A percentile compares a stretch with the other conserved stretches of the same genome.
Evolutionary conservation across 2,797 vertebrate species (phyloP).

Genomic region (Sternarchorhynchus goeldii): DNA sequence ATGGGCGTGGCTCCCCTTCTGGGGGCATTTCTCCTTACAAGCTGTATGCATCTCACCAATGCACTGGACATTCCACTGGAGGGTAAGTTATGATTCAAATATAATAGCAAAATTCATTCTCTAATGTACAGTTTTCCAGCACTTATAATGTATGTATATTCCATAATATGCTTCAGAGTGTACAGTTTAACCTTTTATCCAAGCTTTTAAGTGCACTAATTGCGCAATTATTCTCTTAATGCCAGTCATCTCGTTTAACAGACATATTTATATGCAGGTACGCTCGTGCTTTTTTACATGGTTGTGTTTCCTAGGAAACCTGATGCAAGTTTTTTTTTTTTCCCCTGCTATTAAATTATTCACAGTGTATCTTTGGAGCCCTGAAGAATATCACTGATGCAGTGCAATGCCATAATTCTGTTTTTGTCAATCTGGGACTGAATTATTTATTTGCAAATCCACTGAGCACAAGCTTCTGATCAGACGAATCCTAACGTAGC

Average conservation of each 20-base stretch:
- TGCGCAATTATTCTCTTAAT: not conserved
- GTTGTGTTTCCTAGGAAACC: conserved; percentile 70
- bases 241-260: conserved; percentile 21
- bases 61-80: conserved; percentile 77
- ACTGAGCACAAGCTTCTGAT: not conserved
- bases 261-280: conserved; percentile 33
- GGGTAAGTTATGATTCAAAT: conserved; percentile 65
- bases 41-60: conserved; percentile 62
- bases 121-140: not conserved
- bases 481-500: conserved; percentile 28
- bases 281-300: conserved; percentile 59
- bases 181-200: not conserved
- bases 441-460: conserved; percentile 26
- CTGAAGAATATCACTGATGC: conserved; percentile 42
- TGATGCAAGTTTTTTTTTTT: conserved; percentile 55
- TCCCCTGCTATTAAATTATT: conserved; percentile 70
- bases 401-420: conserved; percentile 28
- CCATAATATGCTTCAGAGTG: conserved; percentile 2
- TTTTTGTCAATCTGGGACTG: conserved; percentile 1
- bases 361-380: conserved; percentile 63
- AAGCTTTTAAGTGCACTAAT: not conserved
- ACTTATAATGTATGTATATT: not conserved
- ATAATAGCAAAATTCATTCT: not conserved
- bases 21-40: conserved; percentile 60
- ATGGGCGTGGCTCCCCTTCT: conserved; percentile 55